A percentile compares a stretch with the other conserved stretches of the same genome.
phyloP scores from a whole-genome alignment of 2,797 vertebrate species.

The Pipistrellus kuhlii region DNA sequence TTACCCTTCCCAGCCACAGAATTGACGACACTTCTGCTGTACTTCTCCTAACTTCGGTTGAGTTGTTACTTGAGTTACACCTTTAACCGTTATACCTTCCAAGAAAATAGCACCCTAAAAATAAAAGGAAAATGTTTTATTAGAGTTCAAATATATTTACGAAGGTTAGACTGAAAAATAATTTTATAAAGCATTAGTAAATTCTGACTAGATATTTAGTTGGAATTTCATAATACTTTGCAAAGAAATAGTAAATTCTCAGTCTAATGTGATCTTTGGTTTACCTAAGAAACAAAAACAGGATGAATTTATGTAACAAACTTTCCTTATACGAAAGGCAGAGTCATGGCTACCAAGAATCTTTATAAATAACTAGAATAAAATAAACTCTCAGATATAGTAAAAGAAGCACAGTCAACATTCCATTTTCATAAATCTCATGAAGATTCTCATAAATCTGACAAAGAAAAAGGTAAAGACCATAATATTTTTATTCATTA shows the following conservation, averaged over 20 bases:
- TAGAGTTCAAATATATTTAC: constrained; percentile 64
- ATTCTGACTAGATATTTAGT: constrained; percentile 39
- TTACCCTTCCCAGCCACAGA: constrained; percentile 97
- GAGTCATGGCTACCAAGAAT: not conserved
- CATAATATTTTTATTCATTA: constrained; percentile 86
- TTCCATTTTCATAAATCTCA: constrained; percentile 51
- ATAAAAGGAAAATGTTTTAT: constrained; percentile 27
- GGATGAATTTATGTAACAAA: constrained; percentile 26
- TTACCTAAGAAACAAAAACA: constrained; percentile 51
- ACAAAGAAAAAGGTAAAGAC: constrained; percentile 50
- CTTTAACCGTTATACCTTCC: constrained; percentile 95
- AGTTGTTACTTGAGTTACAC: constrained; percentile 94
- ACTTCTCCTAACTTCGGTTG: constrained; percentile 95
- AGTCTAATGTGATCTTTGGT: constrained; percentile 45
- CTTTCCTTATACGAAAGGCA: not conserved
- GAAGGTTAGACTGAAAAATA: constrained; percentile 43
- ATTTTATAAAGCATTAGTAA: constrained; percentile 58
- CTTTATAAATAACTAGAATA: constrained; percentile 48
- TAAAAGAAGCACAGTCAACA: constrained; percentile 38
- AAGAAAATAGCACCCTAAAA: constrained; percentile 95
- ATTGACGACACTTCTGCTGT: constrained; percentile 96
- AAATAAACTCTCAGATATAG: constrained; percentile 42
- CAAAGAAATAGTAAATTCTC: constrained; percentile 56
- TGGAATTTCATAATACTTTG: constrained; percentile 25
- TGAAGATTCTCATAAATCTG: not conserved